These are phyloP conservation scores for Stichopus horrens DNA, from an alignment of 53 echinoderm and acorn worm species.

Conservation along the genomic window DNA sequence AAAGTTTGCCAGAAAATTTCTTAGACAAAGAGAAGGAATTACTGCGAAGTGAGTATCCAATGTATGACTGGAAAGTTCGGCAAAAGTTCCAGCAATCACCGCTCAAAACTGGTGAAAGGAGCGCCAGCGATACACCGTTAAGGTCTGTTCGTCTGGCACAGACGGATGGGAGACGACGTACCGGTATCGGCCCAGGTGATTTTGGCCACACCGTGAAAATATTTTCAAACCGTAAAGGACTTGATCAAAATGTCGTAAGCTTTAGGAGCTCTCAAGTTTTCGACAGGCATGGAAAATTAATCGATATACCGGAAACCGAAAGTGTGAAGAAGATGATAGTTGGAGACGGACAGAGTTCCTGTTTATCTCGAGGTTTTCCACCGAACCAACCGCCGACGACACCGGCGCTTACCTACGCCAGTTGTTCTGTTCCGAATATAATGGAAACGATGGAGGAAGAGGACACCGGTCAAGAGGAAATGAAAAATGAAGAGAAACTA, in stretches of 20 bases:
- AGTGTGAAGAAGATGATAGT: conserved; percentile 1
- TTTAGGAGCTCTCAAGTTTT: conserved; percentile 21
- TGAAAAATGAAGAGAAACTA: background rate
- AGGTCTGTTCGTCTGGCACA: background rate
- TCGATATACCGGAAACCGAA: conserved; percentile 23
- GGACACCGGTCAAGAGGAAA: background rate
- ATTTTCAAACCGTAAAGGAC: conserved; percentile 30
- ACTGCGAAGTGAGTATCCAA: conserved; percentile 73
- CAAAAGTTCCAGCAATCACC: conserved; percentile 31
- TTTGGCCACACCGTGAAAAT: conserved; percentile 33
- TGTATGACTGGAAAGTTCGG: conserved; percentile 72
- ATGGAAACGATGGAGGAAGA: conserved; percentile 50
- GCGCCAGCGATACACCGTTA: background rate
- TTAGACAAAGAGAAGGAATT: conserved; percentile 56
- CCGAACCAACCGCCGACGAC: conserved; percentile 76
- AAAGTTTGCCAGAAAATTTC: conserved; percentile 67
- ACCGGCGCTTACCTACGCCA: conserved; percentile 44
- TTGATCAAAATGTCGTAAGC: conserved; percentile 1
- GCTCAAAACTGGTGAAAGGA: background rate
- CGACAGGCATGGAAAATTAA: conserved; percentile 2
- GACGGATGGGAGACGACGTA: background rate
- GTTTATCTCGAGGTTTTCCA: conserved; percentile 31
- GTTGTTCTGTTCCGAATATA: conserved; percentile 51
- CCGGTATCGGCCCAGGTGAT: conserved; percentile 3
- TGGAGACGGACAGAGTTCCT: conserved; percentile 10